Evolutionary conservation across 2,113 vertebrate genomes (phyloP), one percentile per base, ranked within the genome.

Genomic region (Siniperca chuatsi): DNA sequence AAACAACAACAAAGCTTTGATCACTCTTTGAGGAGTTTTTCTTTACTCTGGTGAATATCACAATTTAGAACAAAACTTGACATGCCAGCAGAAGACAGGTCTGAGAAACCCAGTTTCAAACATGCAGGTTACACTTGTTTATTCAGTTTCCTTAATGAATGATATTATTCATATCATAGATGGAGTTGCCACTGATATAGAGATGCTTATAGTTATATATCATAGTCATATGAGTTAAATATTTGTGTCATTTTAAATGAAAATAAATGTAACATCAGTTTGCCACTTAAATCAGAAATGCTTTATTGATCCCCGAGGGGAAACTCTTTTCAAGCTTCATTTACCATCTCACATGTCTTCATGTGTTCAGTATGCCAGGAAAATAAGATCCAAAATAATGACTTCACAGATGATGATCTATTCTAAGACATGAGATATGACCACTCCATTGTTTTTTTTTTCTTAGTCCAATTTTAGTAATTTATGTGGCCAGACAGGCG

Each of bases 341-440:
- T 75, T 60, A 35, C n/a, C 13, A 61, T 77, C 8, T 77, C 8
- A 65, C 13, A 68, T 75, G 1, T 33, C 44, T n/a, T 57, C 23
- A 35, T 67, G 29, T 40, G 2, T 37, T 35, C 8, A 40, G 5
- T 42, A 13, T 55, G 23, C 21, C 46, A 79, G 74, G 33, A 60
- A 77, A 61, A 50, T 7, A 33, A 33, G 11, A 8, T 64, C 64
- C 72, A 46, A 29, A 75, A 65, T 25, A 25, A 25, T 25, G 25
- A 25, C 79, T 29, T 78, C 20, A 74, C 67, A 78, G 78, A 75
- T 72, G 23, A 79, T 46, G 21, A 66, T 70, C 70, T 48, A 15
- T 71, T 82, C 40, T 76, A 23, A 58, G 50, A 66, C 1, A 3
- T 67, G 60, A 79, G 35, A 81, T 29, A 18, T 42, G 5, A 8